Evolutionary conservation across 2,888 invertebrate genomes (phyloP).

Genomic region (Phyllotreta cruciferae): DNA sequence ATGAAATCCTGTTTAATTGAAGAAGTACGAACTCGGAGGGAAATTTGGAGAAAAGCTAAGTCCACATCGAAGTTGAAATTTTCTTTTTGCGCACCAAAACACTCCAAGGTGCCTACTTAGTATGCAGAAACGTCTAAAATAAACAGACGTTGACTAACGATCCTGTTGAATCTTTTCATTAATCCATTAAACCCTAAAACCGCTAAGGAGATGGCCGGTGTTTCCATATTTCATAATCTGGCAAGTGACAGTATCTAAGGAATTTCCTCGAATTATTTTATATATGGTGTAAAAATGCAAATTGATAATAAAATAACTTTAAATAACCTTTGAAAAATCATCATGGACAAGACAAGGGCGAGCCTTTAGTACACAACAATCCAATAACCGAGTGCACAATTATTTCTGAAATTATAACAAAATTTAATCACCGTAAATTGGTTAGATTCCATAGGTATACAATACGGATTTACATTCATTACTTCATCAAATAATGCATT

Average conservation of each 20-base stretch:
- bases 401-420: no score
- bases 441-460: no score
- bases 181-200: constrained; percentile 9
- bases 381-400: no score
- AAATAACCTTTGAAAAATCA: background rate
- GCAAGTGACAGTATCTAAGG: background rate
- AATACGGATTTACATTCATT: no score
- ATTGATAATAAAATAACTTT: background rate
- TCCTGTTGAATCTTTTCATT: constrained; percentile 12
- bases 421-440: no score
- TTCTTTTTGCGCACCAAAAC: constrained; percentile 10
- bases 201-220: constrained; percentile 4
- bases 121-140: constrained; percentile 19
- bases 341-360: no score
- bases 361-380: no score
- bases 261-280: background rate
- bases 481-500: no score
- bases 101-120: constrained; percentile 15
- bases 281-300: background rate
- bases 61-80: constrained; percentile 5
- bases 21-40: constrained; percentile 3
- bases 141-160: constrained; percentile 24
- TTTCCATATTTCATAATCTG: constrained; percentile 12
- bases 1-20: constrained; percentile 13
- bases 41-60: background rate